Percentiles rank a stretch among this genome's conserved stretches.
Conservation (phyloP, 2,797 vertebrate genomes). For the Pseudocheirus occidentalis region DNA sequence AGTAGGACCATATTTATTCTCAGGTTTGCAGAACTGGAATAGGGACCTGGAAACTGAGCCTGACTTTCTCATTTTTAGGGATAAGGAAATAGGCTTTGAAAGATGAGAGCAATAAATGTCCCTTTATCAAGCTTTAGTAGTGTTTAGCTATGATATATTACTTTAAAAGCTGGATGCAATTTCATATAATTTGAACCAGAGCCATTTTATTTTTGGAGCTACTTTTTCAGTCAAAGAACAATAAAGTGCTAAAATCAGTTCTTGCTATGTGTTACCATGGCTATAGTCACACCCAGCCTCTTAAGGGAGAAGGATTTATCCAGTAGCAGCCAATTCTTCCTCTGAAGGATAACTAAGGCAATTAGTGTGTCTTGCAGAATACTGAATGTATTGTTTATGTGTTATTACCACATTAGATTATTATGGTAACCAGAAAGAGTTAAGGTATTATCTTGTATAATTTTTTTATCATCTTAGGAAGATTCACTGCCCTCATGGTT, state of each 20-base stretch:
- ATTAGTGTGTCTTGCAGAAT: background rate
- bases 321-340: background rate
- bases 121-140: background rate
- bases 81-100: background rate
- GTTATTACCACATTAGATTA: background rate
- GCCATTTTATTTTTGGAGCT: slow-evolving; percentile 41
- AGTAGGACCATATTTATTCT: background rate
- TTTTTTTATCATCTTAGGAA: background rate
- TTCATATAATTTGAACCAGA: slow-evolving; percentile 22
- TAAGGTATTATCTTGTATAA: background rate
- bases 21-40: background rate
- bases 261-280: slow-evolving; percentile 67
- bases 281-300: slow-evolving; percentile 54
- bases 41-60: background rate
- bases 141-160: background rate
- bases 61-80: background rate
- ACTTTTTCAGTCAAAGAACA: slow-evolving; percentile 57
- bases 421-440: background rate
- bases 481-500: background rate
- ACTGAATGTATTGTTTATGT: background rate
- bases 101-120: background rate
- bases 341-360: background rate
- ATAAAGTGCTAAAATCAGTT: slow-evolving; percentile 33
- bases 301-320: slow-evolving; percentile 16
- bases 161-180: slow-evolving; percentile 9